Base-by-base conservation (phyloP, 2,888 invertebrate genomes). In the Volucella inflata region DNA sequence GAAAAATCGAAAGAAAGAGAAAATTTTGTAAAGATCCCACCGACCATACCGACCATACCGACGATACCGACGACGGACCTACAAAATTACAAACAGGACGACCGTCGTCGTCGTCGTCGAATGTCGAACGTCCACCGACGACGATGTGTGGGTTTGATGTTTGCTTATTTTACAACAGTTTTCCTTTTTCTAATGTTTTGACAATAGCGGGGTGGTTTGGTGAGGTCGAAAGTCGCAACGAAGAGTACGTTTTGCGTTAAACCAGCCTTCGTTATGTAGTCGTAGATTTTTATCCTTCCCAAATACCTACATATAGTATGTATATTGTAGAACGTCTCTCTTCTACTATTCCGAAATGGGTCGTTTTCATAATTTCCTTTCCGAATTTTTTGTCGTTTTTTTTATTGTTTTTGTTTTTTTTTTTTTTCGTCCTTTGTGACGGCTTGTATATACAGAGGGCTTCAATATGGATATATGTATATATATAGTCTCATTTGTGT, bases 351-450 rank as follows among this genome's bases (percentile, higher is more conserved):
- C 78, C 77, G 17, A 78, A 78, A 82, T 82, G 78, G 82, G 77
- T 71, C 78, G 82, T 46, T 77, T 77, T 77, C 81, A 81, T 77
- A 81, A 65, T 77, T 77, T 71, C 36, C 76, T 64, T 9, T 70
- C n/a, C 12, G 38, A 68, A 53, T 64, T 75, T 75, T 62, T 55
- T 17, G 6, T 36, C 48, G n/a, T 40, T 16, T 21, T 21, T 21
- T 21, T 30, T 30, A 0, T 30, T 1, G 30, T 1, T 30, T 30
- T 30, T 1, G 8, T 14, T 46, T 46, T 14, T 1, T 30, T 30
- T 30, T 1, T 46, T 14, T 46, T 46, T 14, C 11, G 14, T 46
- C 6, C 30, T 30, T 6, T 30, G 30, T 30, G 30, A 30, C 30
- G 30, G 30, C 55, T 40, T 59, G 57, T 38, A 59, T 16, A 59